These are phyloP conservation scores for Ametastegia equiseti DNA, from an alignment of 2,888 invertebrate species.

Conservation along the genomic window DNA sequence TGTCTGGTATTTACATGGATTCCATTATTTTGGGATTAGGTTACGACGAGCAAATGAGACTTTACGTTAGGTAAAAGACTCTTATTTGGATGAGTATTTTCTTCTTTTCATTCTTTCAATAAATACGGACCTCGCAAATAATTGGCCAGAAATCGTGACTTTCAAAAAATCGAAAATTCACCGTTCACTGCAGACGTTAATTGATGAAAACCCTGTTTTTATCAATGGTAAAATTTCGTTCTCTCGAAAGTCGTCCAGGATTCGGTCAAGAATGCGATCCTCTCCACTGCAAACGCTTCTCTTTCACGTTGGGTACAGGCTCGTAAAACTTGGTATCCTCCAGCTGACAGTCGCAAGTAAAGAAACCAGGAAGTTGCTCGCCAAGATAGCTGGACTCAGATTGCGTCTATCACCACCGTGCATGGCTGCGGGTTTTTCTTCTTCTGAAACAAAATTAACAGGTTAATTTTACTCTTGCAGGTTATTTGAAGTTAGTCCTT, in stretches of 20 bases:
- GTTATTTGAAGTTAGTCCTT: too few species aligned
- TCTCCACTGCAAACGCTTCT: conserved; percentile 10
- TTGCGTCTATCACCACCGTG: conserved; percentile 74
- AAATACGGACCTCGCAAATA: conserved; percentile 11
- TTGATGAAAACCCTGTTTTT: neutral
- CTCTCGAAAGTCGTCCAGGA: conserved; percentile 10
- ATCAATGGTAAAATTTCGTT: conserved; percentile 21
- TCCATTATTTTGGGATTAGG: conserved; percentile 37
- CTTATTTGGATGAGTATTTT: neutral
- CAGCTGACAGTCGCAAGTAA: conserved; percentile 72
- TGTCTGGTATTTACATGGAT: conserved; percentile 42
- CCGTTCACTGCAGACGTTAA: neutral
- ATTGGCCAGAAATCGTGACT: conserved; percentile 4
- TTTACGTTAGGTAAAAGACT: conserved; percentile 20
- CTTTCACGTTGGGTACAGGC: conserved; percentile 73
- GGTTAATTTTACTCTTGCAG: too few species aligned
- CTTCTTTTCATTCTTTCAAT: conserved; percentile 1
- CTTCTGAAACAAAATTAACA: conserved; percentile 62
- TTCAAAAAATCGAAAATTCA: neutral
- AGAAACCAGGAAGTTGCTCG: conserved; percentile 73
- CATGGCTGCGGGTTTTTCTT: conserved; percentile 73
- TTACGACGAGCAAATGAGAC: conserved; percentile 40
- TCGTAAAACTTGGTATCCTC: conserved; percentile 74
- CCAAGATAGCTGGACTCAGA: conserved; percentile 71
- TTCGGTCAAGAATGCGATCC: conserved; percentile 37